Evolutionary conservation across 2,113 vertebrate genomes (phyloP), one percentile per base, ranked within the genome.

Genomic region (Oryctolagus cuniculus): DNA sequence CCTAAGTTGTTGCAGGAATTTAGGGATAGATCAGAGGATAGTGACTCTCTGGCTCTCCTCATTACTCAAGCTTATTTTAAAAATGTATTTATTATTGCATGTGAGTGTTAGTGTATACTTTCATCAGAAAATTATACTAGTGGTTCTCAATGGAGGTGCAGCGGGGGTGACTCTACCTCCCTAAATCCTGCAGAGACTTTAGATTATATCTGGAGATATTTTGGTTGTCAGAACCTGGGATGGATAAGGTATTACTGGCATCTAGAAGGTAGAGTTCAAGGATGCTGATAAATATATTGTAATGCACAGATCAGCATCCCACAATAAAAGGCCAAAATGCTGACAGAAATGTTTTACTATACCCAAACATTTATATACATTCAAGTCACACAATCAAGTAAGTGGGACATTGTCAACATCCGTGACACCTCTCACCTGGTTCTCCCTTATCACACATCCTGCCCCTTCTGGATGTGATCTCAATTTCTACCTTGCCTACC

Each of bases 391-490:
- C 3, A 16, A 3, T 11, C 34, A 24, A 93, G 70, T 64, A 84
- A 53, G 58, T 15, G 2, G 5, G 61, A 44, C 5, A 24, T 53
- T 7, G 25, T 9, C 24, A 79, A n/a, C 29, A 16, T 29, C 38
- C 2, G 5, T 36, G 51, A 69, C 67, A 10, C 2, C 21, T 63
- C 31, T n/a, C 7, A 44, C 4, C 17, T 3, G 4, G 0, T 38
- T 21, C 34, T 80, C 6, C 27, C 38, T 6, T 44, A 5, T 58
- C 29, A 49, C 9, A 34, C 10, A 21, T 6, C 36, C 4, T 0
- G 2, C 24, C 12, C 12, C 6, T 66, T 15, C 49, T 51, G 3
- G 3, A 84, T 34, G 74, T 34, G 4, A 80, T n/a, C 29, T 84
- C 27, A 53, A 0, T 58, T 36, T 85, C 69, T 49, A 24, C 16